These are phyloP conservation scores for Mesoligia furuncula DNA, from an alignment of 2,888 invertebrate species.

Conservation along the genomic window DNA sequence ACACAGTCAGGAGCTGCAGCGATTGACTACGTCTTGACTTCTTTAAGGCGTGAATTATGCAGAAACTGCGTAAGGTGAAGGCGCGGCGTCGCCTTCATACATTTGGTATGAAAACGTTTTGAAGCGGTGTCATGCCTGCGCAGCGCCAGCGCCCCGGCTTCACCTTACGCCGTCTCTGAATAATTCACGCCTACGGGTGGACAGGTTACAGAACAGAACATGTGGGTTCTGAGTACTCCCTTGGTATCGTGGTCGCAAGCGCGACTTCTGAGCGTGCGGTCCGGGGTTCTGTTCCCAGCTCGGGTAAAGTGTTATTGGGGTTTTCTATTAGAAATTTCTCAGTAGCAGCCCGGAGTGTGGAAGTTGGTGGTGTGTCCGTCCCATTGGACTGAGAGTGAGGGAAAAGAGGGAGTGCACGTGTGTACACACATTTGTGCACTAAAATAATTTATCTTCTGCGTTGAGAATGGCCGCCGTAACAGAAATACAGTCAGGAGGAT, in stretches of 20 bases:
- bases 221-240: not conserved
- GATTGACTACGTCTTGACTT: not conserved
- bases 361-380: not conserved
- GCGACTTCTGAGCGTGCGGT: not conserved
- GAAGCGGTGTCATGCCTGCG: no score
- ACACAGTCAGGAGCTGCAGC: not conserved
- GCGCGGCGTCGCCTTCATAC: no score
- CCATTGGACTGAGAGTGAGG: not conserved
- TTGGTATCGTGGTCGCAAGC: not conserved
- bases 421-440: not conserved
- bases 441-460: not conserved
- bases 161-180: no score
- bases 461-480: not conserved
- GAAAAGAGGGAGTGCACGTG: not conserved
- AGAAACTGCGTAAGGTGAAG: no score
- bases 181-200: not conserved
- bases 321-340: not conserved
- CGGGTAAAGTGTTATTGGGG: not conserved
- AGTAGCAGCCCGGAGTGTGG: not conserved
- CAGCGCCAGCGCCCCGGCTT: no score
- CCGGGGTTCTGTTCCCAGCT: not conserved
- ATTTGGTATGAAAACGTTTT: no score
- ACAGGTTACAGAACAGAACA: not conserved
- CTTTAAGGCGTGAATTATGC: not conserved
- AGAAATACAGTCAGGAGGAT: not conserved